A percentile compares a stretch with the other conserved stretches of the same genome.
Evolutionary conservation across 2,113 vertebrate genomes (phyloP).

Genomic region (Aleadryas rufinucha): DNA sequence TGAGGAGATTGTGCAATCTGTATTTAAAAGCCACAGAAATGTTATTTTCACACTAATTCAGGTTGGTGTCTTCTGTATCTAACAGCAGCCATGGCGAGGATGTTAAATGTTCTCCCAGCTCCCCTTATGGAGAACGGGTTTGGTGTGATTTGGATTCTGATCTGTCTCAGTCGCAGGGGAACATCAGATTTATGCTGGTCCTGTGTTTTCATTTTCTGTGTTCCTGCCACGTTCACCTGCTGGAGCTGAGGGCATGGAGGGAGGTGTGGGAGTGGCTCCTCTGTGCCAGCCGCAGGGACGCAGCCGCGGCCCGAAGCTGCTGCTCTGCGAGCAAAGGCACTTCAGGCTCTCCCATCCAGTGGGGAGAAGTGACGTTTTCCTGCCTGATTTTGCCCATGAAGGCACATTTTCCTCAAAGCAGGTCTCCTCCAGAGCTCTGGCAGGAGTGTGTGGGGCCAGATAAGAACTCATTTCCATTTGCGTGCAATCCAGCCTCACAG

Average conservation of each 20-base stretch:
- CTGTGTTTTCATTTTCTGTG: background rate
- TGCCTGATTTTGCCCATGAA: background rate
- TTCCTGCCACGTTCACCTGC: background rate
- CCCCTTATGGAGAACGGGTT: background rate
- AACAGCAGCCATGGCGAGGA: background rate
- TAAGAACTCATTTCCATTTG: constrained; percentile 26
- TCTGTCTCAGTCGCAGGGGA: background rate
- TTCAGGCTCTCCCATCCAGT: background rate
- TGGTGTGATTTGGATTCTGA: background rate
- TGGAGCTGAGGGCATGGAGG: background rate
- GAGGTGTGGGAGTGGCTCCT: background rate
- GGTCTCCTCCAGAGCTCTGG: background rate
- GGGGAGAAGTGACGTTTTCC: background rate
- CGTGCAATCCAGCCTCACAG: background rate
- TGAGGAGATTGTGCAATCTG: background rate
- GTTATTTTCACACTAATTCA: background rate
- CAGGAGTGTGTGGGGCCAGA: background rate
- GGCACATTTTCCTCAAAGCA: background rate
- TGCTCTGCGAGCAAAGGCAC: background rate
- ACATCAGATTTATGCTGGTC: background rate
- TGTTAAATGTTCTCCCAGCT: background rate
- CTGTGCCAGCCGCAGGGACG: background rate
- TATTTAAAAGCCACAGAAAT: background rate
- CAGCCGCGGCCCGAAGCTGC: background rate
- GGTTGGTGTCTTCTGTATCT: background rate